Percentiles rank a stretch among this genome's conserved stretches.
phyloP scores from a whole-genome alignment of 2,113 vertebrate species.

The Paratilapia polleni region DNA sequence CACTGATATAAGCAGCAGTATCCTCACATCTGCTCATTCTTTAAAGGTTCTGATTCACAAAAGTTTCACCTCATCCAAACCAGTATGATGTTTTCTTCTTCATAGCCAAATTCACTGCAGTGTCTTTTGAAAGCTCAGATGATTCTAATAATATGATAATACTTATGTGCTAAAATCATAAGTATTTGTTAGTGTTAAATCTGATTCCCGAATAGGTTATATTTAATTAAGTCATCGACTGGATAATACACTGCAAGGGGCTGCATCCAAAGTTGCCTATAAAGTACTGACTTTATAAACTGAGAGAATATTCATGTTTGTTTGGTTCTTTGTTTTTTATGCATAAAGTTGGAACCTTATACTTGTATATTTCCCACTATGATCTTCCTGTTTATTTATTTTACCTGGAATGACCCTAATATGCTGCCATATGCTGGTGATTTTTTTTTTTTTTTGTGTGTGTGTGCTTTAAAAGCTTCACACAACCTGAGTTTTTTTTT shows the following conservation, averaged over 20 bases:
- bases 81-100: background rate
- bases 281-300: background rate
- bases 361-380: background rate
- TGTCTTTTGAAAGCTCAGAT: background rate
- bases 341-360: background rate
- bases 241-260: accelerated
- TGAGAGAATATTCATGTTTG: background rate
- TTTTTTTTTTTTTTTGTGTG: background rate
- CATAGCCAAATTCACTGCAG: background rate
- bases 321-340: no score
- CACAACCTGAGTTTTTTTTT: background rate
- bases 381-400: background rate
- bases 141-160: no score
- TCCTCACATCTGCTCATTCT: background rate
- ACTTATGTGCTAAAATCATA: no score
- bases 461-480: background rate
- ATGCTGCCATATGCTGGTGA: background rate
- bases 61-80: background rate
- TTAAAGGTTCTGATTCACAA: background rate
- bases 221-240: background rate
- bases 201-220: background rate
- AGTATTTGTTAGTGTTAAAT: background rate
- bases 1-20: background rate
- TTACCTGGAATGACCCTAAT: background rate
- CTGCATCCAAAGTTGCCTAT: background rate